A percentile compares a stretch with the other conserved stretches of the same genome.
Conservation (phyloP, 2,113 vertebrate genomes). For the Pholis gunnellus region DNA sequence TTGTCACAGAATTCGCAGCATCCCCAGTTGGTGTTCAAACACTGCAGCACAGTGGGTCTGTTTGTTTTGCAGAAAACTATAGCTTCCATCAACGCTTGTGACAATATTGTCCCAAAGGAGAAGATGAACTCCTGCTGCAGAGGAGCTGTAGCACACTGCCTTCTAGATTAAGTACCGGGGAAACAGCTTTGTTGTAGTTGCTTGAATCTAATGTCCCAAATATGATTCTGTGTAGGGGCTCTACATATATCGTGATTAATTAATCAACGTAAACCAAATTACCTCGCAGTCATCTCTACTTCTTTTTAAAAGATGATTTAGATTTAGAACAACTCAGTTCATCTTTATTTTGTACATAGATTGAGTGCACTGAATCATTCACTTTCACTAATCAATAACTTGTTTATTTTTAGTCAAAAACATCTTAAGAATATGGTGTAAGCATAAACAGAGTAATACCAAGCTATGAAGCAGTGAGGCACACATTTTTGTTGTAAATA, state of each 20-base stretch:
- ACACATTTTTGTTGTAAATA: not conserved
- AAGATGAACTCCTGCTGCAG: constrained; percentile 49
- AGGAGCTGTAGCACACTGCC: constrained; percentile 9
- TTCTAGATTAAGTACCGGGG: constrained; percentile 10
- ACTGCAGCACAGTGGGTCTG: constrained; percentile 70
- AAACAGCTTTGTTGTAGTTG: constrained; percentile 15
- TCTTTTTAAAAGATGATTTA: not conserved
- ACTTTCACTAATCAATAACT: not conserved
- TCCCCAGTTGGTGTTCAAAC: constrained; percentile 57
- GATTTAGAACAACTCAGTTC: not conserved
- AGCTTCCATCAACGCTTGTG: constrained; percentile 44
- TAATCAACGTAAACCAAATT: not conserved
- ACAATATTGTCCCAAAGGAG: constrained; percentile 37
- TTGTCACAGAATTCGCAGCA: constrained; percentile 83
- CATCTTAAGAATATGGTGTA: not conserved
- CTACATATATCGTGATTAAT: constrained; percentile 1
- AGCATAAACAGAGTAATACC: not conserved
- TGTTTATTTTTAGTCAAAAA: not conserved
- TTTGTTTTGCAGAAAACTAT: constrained; percentile 67
- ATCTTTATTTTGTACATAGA: not conserved
- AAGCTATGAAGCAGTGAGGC: not conserved
- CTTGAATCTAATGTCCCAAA: constrained; percentile 11
- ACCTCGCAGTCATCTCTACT: not conserved
- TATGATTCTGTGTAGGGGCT: not conserved
- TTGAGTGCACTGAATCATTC: not conserved